These are phyloP conservation scores for Hesperia comma DNA, from an alignment of 2,888 invertebrate genomes.

Conservation along the genomic window DNA sequence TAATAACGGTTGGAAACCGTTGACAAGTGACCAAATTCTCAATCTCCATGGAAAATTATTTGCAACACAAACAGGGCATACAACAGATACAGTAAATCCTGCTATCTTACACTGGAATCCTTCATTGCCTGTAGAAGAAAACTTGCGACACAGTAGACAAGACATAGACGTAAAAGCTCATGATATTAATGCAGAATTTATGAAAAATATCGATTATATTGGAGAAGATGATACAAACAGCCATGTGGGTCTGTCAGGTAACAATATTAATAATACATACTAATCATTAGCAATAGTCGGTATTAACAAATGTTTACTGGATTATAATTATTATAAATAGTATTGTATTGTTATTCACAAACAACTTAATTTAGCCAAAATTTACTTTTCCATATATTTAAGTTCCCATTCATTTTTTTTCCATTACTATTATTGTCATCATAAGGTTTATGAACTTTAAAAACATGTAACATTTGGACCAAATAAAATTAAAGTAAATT, in stretches of 20 bases:
- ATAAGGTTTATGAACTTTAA: too few species aligned
- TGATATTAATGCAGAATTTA: conserved; percentile 11
- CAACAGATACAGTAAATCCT: conserved; percentile 23
- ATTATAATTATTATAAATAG: too few species aligned
- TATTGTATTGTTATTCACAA: too few species aligned
- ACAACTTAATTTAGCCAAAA: too few species aligned
- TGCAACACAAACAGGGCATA: too few species aligned
- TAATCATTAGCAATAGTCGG: too few species aligned
- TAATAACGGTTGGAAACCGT: conserved; percentile 48
- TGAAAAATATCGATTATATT: conserved; percentile 1
- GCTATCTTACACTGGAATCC: conserved; percentile 33
- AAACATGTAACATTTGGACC: too few species aligned
- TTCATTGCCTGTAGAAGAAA: conserved; percentile 2
- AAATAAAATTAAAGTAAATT: background rate
- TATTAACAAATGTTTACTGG: too few species aligned
- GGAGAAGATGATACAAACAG: conserved; percentile 1
- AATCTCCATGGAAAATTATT: conserved; percentile 40
- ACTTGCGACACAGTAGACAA: background rate
- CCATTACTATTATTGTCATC: too few species aligned
- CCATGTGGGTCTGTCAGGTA: background rate
- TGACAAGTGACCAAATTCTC: conserved; percentile 44
- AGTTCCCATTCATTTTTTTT: too few species aligned
- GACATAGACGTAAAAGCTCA: background rate
- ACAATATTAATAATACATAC: background rate
- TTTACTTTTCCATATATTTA: too few species aligned